Base-by-base conservation (phyloP, 2,888 invertebrate genomes). In the Rotaria sp. region DNA sequence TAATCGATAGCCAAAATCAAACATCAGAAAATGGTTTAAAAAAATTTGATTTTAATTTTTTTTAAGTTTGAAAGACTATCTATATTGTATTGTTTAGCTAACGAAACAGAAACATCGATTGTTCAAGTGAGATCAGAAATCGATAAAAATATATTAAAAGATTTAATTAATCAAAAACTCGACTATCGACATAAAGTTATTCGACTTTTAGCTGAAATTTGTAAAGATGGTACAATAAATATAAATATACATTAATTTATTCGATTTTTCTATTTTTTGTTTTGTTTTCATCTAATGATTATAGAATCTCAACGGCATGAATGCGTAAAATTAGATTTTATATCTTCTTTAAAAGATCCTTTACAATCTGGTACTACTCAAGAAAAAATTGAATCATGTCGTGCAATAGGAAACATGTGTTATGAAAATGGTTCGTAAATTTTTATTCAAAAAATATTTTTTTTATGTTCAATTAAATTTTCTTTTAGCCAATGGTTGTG, bases 381-480 rank as follows among this genome's bases (percentile, higher is more conserved):
- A 80, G 80, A 80, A 80, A 41, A 80, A 80, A 45, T 80, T 26
- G 80, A 80, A n/a, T 45, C 45, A 45, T 80, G 80, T 45, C 80
- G 80, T 45, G 80, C 80, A 4, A n/a, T 80, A 15, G 80, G 80
- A 80, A 80, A 80, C 8, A 80, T 80, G 80, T 80, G 80, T 45
- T 80, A 80, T 45, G 80, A 80, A 80, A 80, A 80, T 80, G 45
- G 80, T 80, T 11, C 2, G 26, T n/a, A 41, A 7, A 15, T 2
- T 67, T 67, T 67, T 18, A 21, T n/a, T 45, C 26, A 24, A 21
- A 18, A n/a, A 26, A 1, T 10, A 41, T 24, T 45, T 30, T 35
- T n/a, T 45, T 13, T 8, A 7, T 15, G 26, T 15, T 45, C 45
- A 50, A 50, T 50, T 50, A 50, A 4, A 13, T 45, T n/a, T 7